Conservation (phyloP, 2,797 vertebrate genomes). For the Pangasius mekongensis region DNA sequence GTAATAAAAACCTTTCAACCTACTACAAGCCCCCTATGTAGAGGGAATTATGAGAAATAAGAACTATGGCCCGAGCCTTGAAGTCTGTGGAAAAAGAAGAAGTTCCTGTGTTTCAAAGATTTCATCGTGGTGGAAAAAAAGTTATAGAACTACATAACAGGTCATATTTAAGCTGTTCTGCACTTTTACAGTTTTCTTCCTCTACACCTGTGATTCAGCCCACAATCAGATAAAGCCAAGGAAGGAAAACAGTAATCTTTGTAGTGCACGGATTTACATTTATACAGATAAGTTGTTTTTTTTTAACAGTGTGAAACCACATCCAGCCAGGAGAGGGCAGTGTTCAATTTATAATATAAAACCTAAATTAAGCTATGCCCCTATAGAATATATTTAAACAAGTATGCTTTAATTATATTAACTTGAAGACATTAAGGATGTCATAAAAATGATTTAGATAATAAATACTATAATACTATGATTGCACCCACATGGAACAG, state of each 20-base stretch:
- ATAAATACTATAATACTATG: conserved; percentile 5
- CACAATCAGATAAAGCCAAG: background rate
- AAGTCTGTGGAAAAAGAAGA: background rate
- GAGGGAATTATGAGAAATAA: background rate
- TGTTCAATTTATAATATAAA: background rate
- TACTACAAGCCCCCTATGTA: background rate
- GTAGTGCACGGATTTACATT: background rate
- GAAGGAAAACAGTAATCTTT: background rate
- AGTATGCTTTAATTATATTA: background rate
- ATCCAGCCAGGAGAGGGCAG: conserved; percentile 25
- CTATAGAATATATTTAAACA: background rate
- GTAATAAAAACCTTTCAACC: background rate
- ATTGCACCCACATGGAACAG: conserved; percentile 25
- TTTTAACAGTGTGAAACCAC: background rate
- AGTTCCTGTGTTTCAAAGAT: background rate
- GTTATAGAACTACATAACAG: background rate
- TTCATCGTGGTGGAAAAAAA: background rate
- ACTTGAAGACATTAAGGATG: background rate
- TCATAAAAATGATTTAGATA: background rate
- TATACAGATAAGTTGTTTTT: background rate
- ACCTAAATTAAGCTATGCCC: background rate
- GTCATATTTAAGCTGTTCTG: background rate
- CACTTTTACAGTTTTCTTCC: background rate
- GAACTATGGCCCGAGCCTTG: background rate
- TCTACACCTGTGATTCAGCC: background rate